Base-by-base conservation (phyloP, 1,140 invertebrate species). In the Drosophila bifasciata region DNA sequence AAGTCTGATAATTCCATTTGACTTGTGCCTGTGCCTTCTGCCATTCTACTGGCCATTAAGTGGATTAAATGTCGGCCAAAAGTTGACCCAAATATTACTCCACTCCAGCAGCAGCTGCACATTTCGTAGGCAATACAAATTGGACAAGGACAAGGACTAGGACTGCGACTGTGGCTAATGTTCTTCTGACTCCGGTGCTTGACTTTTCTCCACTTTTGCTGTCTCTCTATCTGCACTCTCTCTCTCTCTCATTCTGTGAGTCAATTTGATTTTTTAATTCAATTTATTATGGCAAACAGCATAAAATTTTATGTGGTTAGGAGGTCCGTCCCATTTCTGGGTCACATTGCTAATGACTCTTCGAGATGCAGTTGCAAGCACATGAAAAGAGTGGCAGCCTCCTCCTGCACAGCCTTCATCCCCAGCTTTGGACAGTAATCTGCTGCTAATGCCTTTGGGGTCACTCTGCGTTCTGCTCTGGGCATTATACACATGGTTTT, bases 281-380 rank as follows among this genome's bases (percentile, higher is more conserved):
- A 74, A 81, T 85, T 86, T 85, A 81, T 86, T 85, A 75, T 59
- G 49, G 68, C 76, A 80, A 85, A 67, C 69, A 66, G 77, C 81
- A 85, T 86, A 73, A 74, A 80, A 77, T 86, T 86, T 80, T 68
- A 85, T 85, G 81, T 73, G 80, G 77, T 70, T 70, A 76, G 68
- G 11, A 36, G 32, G 32, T 36, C 11, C 32, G 11, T 13, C 63
- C 71, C 73, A 53, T 73, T 80, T 86, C 77, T 80, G 77, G 80
- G 81, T 81, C 80, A 77, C 55, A 77, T 67, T 76, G 77, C 80
- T 86, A 86, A 86, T 77, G 81, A 86, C 63, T 73, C 61, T 60
- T 25, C 49, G 16, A 68, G 44, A 50, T 58, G 58, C 69, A 48
- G 55, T 46, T 64, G 73, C 50, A 83, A 57, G 68, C 71, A 32